Evolutionary conservation across 1,140 invertebrate species (phyloP), one percentile per base, ranked within the genome.

Genomic region (Cyrtorhinus lividipennis): DNA sequence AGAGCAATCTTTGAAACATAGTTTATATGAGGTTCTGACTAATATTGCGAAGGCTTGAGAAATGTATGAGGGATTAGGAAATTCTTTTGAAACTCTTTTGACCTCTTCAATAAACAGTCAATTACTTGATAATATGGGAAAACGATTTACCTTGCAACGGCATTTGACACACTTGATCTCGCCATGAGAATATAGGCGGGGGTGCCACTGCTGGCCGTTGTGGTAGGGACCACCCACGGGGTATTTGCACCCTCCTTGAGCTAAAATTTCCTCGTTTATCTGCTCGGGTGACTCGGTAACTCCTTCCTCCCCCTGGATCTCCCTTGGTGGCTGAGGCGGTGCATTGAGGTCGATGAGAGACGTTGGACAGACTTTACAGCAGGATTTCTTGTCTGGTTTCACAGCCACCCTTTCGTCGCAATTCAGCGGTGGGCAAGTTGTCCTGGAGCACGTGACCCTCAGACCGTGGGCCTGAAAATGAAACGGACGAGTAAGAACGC

Each of bases 151-250:
- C 80, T 91, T 88, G 79, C 90, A 93, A 66, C 83, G 79, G 72
- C 90, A 93, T 64, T 83, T 87, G 68, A 92, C 83, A 71, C 90
- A 93, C 71, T 88, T 87, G 70, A 89, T 83, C 69, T 87, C 86
- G 12, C 89, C 89, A 67, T 90, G 84, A 10, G 85, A 86, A 69
- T 84, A 83, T 59, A 93, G 78, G 8, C 82, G 80, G 0, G 90
- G 90, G 77, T 92, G 88, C 80, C 88, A 92, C 70, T 90, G 86
- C 67, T 84, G 82, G 10, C 89, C 88, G 69, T 92, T 92, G 61
- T 83, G 79, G 65, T 83, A 81, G 2, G 85, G 82, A 20, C 84
- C 79, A 44, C 79, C 79, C 24, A 81, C 77, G 0, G 82, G 79
- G 69, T 85, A 86, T 70, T 81, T 83, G 73, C 87, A 89, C 10